phyloP scores from a whole-genome alignment of 2,113 vertebrate genomes.

The Strix aluco region DNA sequence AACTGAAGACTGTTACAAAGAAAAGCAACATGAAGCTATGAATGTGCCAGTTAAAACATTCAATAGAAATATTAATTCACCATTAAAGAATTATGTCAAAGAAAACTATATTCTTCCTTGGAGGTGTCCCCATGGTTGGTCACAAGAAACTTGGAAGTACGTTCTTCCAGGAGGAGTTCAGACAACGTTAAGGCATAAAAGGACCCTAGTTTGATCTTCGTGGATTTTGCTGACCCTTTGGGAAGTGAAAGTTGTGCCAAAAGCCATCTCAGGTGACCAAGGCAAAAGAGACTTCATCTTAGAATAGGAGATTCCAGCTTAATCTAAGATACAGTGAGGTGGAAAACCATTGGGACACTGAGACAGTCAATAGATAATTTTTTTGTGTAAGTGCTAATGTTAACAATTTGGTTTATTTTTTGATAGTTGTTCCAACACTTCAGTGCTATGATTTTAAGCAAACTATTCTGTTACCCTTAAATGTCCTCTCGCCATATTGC shows the following conservation, averaged over 20 bases:
- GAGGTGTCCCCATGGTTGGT: neutral
- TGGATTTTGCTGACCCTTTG: neutral
- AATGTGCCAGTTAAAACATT: neutral
- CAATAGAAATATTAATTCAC: neutral
- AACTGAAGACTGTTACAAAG: neutral
- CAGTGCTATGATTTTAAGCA: neutral
- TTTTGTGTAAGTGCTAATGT: neutral
- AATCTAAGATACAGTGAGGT: neutral
- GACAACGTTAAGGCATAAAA: neutral
- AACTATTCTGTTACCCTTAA: neutral
- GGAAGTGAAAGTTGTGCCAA: neutral
- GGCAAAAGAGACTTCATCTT: neutral
- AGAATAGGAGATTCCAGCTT: neutral
- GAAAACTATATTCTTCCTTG: neutral
- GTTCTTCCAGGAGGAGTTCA: neutral
- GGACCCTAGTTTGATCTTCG: neutral
- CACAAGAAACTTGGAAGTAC: neutral
- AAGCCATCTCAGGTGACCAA: neutral
- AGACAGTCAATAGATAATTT: neutral
- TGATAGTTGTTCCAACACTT: neutral
- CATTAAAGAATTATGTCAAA: neutral
- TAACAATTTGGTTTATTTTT: neutral
- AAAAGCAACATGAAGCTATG: neutral
- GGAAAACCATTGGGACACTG: neutral
- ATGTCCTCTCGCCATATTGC: neutral